Base-by-base conservation (phyloP, 1,140 invertebrate species). In the Drosophila eugracilis region DNA sequence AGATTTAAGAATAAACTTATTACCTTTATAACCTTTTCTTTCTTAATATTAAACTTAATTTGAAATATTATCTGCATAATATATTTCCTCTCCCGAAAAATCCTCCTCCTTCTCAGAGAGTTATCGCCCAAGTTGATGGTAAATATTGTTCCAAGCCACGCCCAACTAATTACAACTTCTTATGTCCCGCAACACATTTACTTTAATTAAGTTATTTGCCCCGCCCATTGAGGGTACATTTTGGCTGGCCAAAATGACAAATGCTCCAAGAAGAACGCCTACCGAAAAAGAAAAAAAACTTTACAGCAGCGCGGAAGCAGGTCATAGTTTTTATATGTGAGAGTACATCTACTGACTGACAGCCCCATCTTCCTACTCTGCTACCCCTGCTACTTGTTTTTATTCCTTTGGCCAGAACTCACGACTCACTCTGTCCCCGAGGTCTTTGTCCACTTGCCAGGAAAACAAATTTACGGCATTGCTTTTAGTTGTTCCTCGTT, bases 381-480 rank as follows among this genome's bases (percentile, higher is more conserved):
- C 30, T 14, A 4, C 45, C 14, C 17, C 36, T 9, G 9, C 19
- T 6, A 28, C 10, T 47, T 4, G 1, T 1, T 7, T 3, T 17
- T 7, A 6, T 9, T 10, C 15, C n/a, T 36, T 45, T 24, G 30
- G 19, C 47, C 34, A 39, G 26, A 59, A 65, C 59, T 50, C 65
- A 28, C 62, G 63, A 65, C 59, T 50, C 65, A 28, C 62, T 42
- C 62, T 30, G 60, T 44, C 37, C 47, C 65, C 28, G 47, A 28
- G 65, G 41, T 34, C 66, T 57, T 69, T 65, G 79, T 73, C 45
- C 47, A 66, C 50, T 78, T 84, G 63, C 37, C 75, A 65, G 66
- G 57, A 86, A 57, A 85, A 86, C 80, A 85, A 85, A 85, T 85
- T 85, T 86, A 85, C 80, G 76, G 78, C 78, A 78, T 81, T 86